Percentiles rank a stretch among this genome's conserved stretches.
These are phyloP conservation scores for Volucella inflata DNA, from an alignment of 2,888 invertebrate species.

Conservation along the genomic window DNA sequence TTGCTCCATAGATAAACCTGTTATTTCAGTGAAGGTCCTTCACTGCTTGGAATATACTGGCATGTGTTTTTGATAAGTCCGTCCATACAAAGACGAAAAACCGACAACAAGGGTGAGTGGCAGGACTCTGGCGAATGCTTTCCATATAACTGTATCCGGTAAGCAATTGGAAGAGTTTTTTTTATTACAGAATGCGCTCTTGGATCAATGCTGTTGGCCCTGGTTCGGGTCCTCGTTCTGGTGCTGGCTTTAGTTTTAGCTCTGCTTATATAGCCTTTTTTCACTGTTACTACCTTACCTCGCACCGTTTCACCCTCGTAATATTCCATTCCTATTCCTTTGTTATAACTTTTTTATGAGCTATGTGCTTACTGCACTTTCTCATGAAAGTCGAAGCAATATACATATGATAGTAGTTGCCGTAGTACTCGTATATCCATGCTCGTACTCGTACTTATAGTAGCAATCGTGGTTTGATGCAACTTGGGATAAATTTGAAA, in stretches of 20 bases:
- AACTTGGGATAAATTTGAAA: constrained; percentile 60
- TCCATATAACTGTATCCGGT: constrained; percentile 58
- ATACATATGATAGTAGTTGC: constrained; percentile 28
- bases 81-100: constrained; percentile 6
- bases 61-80: constrained; percentile 33
- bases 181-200: constrained; percentile 36
- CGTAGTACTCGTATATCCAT: neutral
- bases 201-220: constrained; percentile 44
- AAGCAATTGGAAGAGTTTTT: constrained; percentile 48
- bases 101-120: constrained; percentile 19
- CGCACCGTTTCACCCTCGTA: constrained; percentile 1
- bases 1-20: neutral
- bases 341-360: constrained; percentile 69
- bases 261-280: too few relatives aligned
- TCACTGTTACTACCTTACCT: too few relatives aligned
- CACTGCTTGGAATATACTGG: neutral
- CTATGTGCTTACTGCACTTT: constrained; percentile 53
- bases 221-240: constrained; percentile 5
- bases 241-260: too few relatives aligned
- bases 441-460: constrained; percentile 15
- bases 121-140: constrained; percentile 28
- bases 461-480: constrained; percentile 61
- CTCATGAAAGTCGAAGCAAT: constrained; percentile 29
- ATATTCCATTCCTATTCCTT: constrained; percentile 64
- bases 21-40: constrained; percentile 16